phyloP scores from a whole-genome alignment of 2,113 vertebrate genomes.

The Oreochromis tanganicae region DNA sequence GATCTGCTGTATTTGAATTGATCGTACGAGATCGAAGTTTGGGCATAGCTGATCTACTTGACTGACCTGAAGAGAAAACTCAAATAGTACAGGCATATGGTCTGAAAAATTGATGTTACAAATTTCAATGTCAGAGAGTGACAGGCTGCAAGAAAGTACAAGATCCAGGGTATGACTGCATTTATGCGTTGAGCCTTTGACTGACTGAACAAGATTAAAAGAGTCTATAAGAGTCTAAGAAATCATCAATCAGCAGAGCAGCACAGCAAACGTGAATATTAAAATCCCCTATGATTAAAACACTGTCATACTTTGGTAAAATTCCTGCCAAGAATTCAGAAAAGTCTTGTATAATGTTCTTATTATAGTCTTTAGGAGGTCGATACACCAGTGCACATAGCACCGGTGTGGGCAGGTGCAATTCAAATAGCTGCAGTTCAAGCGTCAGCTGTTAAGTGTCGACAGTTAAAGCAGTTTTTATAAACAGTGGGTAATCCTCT shows the following conservation, averaged over 20 bases:
- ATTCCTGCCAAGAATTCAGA: not conserved
- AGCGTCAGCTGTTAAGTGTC: too few species aligned
- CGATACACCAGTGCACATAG: too few species aligned
- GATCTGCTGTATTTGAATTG: not conserved
- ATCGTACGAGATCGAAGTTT: too few species aligned
- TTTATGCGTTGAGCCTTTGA: not conserved
- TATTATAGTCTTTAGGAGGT: not conserved
- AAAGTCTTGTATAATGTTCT: not conserved
- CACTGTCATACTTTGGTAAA: not conserved
- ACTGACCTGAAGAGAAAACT: not conserved
- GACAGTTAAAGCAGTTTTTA: too few species aligned
- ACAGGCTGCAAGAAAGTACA: not conserved
- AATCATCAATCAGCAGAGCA: not conserved
- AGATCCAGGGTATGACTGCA: not conserved
- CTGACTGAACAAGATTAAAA: not conserved
- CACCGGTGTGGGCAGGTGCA: too few species aligned
- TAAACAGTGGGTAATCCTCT: too few species aligned
- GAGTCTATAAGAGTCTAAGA: not conserved
- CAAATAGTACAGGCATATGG: not conserved
- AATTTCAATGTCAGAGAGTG: not conserved
- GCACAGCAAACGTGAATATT: not conserved
- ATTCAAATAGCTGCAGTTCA: too few species aligned
- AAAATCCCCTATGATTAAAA: not conserved
- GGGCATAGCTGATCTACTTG: not conserved
- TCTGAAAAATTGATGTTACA: not conserved